Conservation (phyloP, 1,140 invertebrate genomes). For the Acromyrmex echinatior region DNA sequence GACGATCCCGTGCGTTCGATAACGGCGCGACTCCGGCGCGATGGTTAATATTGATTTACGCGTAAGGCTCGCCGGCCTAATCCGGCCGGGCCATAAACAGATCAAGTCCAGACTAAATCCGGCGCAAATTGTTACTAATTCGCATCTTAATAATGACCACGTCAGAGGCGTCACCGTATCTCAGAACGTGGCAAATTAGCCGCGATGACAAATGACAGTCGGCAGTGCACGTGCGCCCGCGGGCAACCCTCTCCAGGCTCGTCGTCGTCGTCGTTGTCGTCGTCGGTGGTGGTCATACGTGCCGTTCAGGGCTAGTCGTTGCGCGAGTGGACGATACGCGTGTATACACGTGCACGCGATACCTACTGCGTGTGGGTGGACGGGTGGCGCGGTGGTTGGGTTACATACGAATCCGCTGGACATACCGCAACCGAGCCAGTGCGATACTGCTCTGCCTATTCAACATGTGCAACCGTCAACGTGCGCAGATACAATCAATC, state of each 20-base stretch:
- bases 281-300: constrained; percentile 53
- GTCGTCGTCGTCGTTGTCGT: constrained; percentile 24
- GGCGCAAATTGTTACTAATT: constrained; percentile 87
- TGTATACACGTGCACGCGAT: constrained; percentile 66
- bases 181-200: constrained; percentile 87
- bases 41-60: constrained; percentile 86
- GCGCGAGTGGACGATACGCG: constrained; percentile 49
- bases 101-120: constrained; percentile 86
- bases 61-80: constrained; percentile 82
- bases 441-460: constrained; percentile 81
- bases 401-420: constrained; percentile 82
- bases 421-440: constrained; percentile 77
- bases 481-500: constrained; percentile 84
- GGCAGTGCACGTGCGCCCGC: constrained; percentile 78
- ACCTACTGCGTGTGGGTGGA: constrained; percentile 13
- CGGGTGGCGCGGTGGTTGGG: constrained; percentile 51
- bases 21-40: constrained; percentile 65
- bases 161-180: constrained; percentile 87
- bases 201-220: constrained; percentile 86
- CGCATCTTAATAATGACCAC: constrained; percentile 87
- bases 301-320: constrained; percentile 57
- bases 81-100: constrained; percentile 86
- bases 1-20: constrained; percentile 64
- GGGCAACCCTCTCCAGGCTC: constrained; percentile 57
- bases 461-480: constrained; percentile 85